Percentiles rank a stretch among this genome's conserved stretches.
Conservation (phyloP, 1,140 invertebrate species). For the Drosophila equinoxialis region DNA sequence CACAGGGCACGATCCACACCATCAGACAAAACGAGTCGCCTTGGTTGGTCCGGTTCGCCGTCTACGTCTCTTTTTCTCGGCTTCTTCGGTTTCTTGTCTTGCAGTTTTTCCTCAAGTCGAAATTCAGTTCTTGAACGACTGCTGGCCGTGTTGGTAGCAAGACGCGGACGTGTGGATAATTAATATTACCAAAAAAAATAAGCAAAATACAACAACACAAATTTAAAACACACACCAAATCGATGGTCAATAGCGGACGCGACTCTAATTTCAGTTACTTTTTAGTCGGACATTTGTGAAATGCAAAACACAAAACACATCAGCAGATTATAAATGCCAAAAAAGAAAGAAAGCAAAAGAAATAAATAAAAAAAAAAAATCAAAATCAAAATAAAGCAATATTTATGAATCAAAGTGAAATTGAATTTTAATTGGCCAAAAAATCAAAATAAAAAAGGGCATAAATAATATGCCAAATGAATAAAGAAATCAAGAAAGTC, state of each 20-base stretch:
- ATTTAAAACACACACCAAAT: slow-evolving; percentile 6
- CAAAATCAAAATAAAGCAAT: slow-evolving; percentile 18
- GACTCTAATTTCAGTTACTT: slow-evolving; percentile 44
- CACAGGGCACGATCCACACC: slow-evolving; percentile 48
- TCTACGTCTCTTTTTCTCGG: not conserved
- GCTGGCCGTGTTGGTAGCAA: slow-evolving; percentile 56
- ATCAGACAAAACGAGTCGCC: slow-evolving; percentile 13
- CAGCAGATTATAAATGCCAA: slow-evolving; percentile 15
- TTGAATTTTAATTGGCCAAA: slow-evolving; percentile 50
- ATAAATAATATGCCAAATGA: slow-evolving; percentile 52
- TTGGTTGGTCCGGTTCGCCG: slow-evolving; percentile 21
- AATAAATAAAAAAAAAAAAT: slow-evolving; percentile 16
- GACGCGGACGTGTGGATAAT: slow-evolving; percentile 34
- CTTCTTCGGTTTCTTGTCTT: slow-evolving; percentile 33
- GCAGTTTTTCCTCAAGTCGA: slow-evolving; percentile 43
- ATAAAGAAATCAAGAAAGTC: slow-evolving; percentile 44
- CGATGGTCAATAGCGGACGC: slow-evolving; percentile 26
- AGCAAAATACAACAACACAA: not conserved
- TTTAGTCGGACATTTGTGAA: slow-evolving; percentile 50
- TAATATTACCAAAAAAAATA: slow-evolving; percentile 11
- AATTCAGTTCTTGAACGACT: slow-evolving; percentile 59
- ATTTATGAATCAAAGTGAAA: slow-evolving; percentile 47
- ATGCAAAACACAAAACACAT: slow-evolving; percentile 41
- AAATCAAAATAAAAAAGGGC: slow-evolving; percentile 28
- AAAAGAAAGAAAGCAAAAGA: slow-evolving; percentile 21